A percentile compares a stretch with the other conserved stretches of the same genome.
Conservation (phyloP, 2,888 invertebrate species). For the Clepsis dumicolana region DNA sequence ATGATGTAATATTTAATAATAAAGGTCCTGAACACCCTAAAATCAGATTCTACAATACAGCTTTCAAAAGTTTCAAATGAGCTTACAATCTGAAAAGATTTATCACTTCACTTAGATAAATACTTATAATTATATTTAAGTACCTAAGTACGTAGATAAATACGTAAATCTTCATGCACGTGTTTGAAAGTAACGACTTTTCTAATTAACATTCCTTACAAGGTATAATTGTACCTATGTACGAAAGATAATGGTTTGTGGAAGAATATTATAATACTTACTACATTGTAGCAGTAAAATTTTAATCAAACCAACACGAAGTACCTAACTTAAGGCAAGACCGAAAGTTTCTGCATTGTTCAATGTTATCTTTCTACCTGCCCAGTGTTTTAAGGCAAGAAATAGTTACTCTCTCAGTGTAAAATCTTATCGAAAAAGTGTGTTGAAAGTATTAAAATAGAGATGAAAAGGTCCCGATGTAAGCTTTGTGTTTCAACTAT, state of each 20-base stretch:
- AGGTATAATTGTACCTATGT: conserved; percentile 47
- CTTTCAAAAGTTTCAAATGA: too few relatives aligned
- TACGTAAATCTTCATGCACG: conserved; percentile 41
- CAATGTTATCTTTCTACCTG: background rate
- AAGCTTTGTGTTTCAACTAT: too few relatives aligned
- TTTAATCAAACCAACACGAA: background rate
- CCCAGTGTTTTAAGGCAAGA: background rate
- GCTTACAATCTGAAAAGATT: background rate
- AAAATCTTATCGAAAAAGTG: background rate
- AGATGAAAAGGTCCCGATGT: background rate
- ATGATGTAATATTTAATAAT: background rate
- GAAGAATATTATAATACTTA: background rate
- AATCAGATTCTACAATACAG: background rate
- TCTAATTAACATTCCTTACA: conserved; percentile 79
- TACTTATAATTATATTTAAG: conserved; percentile 36
- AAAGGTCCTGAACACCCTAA: too few relatives aligned
- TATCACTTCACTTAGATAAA: conserved; percentile 19
- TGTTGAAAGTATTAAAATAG: background rate
- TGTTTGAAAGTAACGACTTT: conserved; percentile 61
- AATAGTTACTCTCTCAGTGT: background rate
- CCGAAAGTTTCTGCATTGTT: background rate
- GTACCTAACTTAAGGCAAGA: background rate
- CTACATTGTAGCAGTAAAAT: background rate
- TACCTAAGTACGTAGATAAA: conserved; percentile 38
- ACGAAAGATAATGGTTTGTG: conserved; percentile 22